Evolutionary conservation across 2,888 invertebrate genomes (phyloP), one percentile per base, ranked within the genome.

Genomic region (Melieria picta): DNA sequence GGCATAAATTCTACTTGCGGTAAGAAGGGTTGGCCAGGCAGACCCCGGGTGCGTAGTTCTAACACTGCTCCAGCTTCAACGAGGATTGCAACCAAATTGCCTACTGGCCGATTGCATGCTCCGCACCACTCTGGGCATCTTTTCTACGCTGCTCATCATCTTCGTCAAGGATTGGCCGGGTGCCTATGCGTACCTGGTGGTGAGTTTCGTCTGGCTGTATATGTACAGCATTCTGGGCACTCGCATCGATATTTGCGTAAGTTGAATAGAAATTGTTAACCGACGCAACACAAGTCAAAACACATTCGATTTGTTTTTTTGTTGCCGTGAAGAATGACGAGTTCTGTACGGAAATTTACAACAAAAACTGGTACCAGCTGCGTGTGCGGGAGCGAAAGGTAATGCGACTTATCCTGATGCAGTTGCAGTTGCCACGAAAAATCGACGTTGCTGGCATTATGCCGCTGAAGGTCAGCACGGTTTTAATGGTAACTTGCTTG

Each of bases 151-250:
- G n/a, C 80, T 77, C 50, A 74, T 75, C 0, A 46, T 79, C 10
- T 61, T 81, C 1, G 75, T 73, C 3, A 73, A 75, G 7, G 72
- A 78, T 45, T 82, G 82, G 82, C 70, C 78, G 0, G 79, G 77
- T 0, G 78, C 76, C 0, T 80, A 77, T 72, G 60, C 72, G 1
- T 82, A 77, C 65, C 64, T 79, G 45, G 5, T 72, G 4, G 30
- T 77, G 4, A 43, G 72, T 0, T 65, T 81, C 48, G 60, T 72
- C 0, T 74, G 74, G 48, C 52, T 82, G 65, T 82, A 80, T 71
- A 55, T 79, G 1, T 82, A 80, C 50, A 80, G 81, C 57, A 77
- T 79, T 45, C 69, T 82, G 4, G 82, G 82, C 0, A 80, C 81
- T 0, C 45, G 77, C n/a, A 71, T 79, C 1, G 78, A 81, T 52